phyloP scores from a whole-genome alignment of 2,113 vertebrate species.

The Hippocampus zosterae region DNA sequence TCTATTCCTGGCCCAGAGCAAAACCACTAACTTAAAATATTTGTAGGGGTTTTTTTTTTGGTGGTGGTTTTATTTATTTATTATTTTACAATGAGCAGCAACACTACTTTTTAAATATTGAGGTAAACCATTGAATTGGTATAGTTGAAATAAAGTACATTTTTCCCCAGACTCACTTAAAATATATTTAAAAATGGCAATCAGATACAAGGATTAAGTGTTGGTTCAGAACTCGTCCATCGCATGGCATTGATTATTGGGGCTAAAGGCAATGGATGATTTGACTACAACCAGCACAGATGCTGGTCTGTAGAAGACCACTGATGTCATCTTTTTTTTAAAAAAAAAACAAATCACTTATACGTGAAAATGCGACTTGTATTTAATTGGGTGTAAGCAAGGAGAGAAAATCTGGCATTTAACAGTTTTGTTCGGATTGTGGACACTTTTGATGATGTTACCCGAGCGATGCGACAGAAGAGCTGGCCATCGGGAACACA shows the following conservation, averaged over 20 bases:
- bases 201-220: neutral
- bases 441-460: too few species aligned
- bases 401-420: too few species aligned
- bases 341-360: neutral
- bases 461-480: too few species aligned
- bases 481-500: too few species aligned
- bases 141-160: conserved; percentile 20
- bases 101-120: conserved; percentile 53
- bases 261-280: neutral
- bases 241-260: neutral
- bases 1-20: conserved; percentile 17
- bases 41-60: neutral
- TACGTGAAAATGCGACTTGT: neutral
- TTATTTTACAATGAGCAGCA: conserved; percentile 39
- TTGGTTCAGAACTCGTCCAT: neutral
- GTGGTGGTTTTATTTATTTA: neutral
- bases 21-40: neutral
- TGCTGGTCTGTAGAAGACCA: neutral
- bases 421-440: neutral
- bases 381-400: neutral
- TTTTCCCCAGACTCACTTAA: conserved; percentile 3
- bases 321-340: neutral
- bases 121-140: conserved; percentile 60
- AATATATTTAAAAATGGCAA: neutral
- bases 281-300: neutral